phyloP scores from a whole-genome alignment of 37 sponge, comb jelly and placozoan genomes.

The Crambe crambe region DNA sequence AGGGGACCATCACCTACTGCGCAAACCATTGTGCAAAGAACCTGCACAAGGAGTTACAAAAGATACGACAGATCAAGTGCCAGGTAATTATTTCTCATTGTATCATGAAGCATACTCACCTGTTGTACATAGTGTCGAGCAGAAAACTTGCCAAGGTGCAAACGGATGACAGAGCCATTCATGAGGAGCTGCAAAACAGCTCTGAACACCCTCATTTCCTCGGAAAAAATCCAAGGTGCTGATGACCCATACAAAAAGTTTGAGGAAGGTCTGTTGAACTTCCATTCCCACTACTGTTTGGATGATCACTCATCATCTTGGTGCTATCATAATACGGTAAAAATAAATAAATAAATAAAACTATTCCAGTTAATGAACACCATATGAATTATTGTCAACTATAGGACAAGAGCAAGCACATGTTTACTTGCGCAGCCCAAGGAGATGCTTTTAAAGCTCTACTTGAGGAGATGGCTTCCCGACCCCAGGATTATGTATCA shows the following conservation, averaged over 20 bases:
- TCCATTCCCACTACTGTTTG: conserved; percentile 36
- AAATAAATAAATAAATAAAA: too few species aligned
- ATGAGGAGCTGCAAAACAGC: conserved; percentile 9
- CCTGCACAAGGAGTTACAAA: conserved; percentile 23
- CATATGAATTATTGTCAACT: too few species aligned
- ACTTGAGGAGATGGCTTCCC: too few species aligned
- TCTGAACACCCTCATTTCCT: conserved; percentile 30
- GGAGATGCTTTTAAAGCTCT: too few species aligned
- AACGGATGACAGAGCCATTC: conserved; percentile 21
- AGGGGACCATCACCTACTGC: conserved; percentile 18
- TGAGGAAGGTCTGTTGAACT: conserved; percentile 19
- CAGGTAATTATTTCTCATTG: neutral
- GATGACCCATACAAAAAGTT: conserved; percentile 12
- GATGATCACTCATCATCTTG: conserved; percentile 17
- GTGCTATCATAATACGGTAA: conserved; percentile 28
- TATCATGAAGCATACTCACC: neutral
- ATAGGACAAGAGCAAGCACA: too few species aligned
- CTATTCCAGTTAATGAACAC: too few species aligned
- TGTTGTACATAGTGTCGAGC: too few species aligned
- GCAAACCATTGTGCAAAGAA: conserved; percentile 28
- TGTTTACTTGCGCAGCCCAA: too few species aligned
- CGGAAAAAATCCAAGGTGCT: neutral
- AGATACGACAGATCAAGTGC: conserved; percentile 14
- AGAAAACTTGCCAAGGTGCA: conserved; percentile 8
- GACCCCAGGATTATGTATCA: too few species aligned